Percentiles rank a stretch among this genome's conserved stretches.
Evolutionary conservation across 2,797 vertebrate species (phyloP).

Genomic region (Eidolon dupreanum): DNA sequence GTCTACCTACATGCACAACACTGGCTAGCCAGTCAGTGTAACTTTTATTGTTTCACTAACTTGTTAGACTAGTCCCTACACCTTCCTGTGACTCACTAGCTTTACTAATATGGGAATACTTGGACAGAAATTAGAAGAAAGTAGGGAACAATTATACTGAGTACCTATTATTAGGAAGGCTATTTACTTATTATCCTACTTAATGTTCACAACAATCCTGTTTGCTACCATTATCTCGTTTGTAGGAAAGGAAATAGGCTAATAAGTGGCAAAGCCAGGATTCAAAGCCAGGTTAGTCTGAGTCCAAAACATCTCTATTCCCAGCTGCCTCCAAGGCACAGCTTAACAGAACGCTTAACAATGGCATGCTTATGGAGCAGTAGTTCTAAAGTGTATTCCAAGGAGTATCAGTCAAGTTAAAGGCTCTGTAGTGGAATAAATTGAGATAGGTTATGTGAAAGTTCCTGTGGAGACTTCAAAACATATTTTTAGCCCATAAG

Average conservation of each 20-base stretch:
- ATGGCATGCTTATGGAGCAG: neutral
- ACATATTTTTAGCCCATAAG: neutral
- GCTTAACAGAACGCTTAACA: neutral
- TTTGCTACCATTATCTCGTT: neutral
- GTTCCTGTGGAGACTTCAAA: neutral
- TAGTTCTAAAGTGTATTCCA: neutral
- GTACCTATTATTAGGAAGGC: neutral
- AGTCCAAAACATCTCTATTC: neutral
- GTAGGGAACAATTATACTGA: conserved; percentile 4
- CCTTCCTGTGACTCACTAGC: conserved; percentile 31
- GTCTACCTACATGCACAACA: neutral
- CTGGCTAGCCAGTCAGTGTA: neutral
- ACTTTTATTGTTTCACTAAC: neutral
- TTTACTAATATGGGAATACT: conserved; percentile 26
- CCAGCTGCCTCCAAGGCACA: neutral
- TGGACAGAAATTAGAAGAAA: conserved; percentile 16
- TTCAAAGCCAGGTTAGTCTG: neutral
- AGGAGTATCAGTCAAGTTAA: neutral
- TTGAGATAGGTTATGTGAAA: neutral
- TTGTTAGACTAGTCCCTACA: conserved; percentile 32
- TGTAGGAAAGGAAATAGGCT: neutral
- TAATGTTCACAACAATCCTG: neutral
- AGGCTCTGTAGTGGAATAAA: neutral
- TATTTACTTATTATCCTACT: conserved; percentile 11
- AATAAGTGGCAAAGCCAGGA: neutral